Evolutionary conservation across 2,888 invertebrate species (phyloP).

Genomic region (Aphelenchoides bicaudatus): DNA sequence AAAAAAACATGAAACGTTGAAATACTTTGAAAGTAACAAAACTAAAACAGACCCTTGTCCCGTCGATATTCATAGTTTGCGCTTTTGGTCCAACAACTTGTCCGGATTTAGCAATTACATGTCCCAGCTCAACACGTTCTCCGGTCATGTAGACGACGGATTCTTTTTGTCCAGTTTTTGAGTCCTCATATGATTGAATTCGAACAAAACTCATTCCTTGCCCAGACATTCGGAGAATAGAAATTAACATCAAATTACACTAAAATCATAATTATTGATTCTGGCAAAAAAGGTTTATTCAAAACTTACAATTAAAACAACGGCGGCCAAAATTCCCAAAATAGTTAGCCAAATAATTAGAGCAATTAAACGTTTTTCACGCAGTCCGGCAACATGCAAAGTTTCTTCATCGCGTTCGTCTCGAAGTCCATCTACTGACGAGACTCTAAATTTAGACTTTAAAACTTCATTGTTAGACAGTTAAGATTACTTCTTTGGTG

Average conservation of each 20-base stretch:
- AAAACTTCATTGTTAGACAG: not conserved
- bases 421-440: conserved; percentile 10
- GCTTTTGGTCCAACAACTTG: conserved; percentile 43
- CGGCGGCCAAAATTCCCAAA: conserved; percentile 37
- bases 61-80: conserved; percentile 26
- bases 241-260: conserved; percentile 49
- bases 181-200: conserved; percentile 37
- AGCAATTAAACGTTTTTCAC: conserved; percentile 30
- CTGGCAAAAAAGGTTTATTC: too few species aligned
- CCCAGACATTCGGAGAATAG: conserved; percentile 46
- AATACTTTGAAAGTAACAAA: not conserved
- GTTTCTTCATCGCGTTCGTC: conserved; percentile 1
- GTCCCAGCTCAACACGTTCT: conserved; percentile 47
- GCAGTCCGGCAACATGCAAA: conserved; percentile 32
- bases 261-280: conserved; percentile 25
- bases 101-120: conserved; percentile 45
- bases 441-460: conserved; percentile 7
- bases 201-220: conserved; percentile 48
- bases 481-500: conserved; percentile 1
- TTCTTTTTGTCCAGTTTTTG: conserved; percentile 29
- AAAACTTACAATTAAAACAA: conserved; percentile 44
- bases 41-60: conserved; percentile 24
- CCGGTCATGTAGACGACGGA: conserved; percentile 55
- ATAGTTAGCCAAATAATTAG: conserved; percentile 36
- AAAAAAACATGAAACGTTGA: not conserved